Evolutionary conservation across 1,140 invertebrate species (phyloP), one percentile per base, ranked within the genome.

Genomic region (Neodiprion lecontei): DNA sequence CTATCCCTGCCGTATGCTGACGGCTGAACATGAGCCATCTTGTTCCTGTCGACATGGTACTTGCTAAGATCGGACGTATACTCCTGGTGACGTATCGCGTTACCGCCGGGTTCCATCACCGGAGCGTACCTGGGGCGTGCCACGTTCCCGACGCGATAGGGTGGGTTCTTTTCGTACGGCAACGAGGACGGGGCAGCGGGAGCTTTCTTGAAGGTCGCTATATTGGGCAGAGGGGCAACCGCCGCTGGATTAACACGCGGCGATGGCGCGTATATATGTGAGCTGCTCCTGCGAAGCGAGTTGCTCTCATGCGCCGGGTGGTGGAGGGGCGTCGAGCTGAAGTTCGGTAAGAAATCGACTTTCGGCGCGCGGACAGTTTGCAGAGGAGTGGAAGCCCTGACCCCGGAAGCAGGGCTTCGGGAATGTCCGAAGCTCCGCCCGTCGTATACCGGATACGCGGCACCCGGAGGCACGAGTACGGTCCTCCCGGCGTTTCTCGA

Each of bases 321-420:
- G 9, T 83, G 82, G 14, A 87, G 70, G 3, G 87, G 86, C 11
- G 84, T 47, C 1, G 89, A 86, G 67, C 89, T 89, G 82, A 93
- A 94, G 79, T 94, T 91, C 1, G 92, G 92, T 65, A 91, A 88
- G 83, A 93, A 94, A 81, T 93, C 92, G 3, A 93, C 91, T 87
- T 93, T 93, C 48, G 93, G 92, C 28, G 92, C 92, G 49, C 89
- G 88, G 9, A 90, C 87, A 1, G 78, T 83, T 28, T 83, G 82
- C 79, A 79, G 61, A 74, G 84, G 81, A 70, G 84, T 78, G 79
- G 84, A 69, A 75, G 82, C 80, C 81, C 88, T 75, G 78, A 84
- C 10, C 28, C 76, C 70, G 0, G 73, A 67, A 9, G 67, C 40
- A 11, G 82, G 48, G 61, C 47, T 78, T 69, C 81, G 76, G 0